Evolutionary conservation across 2,888 invertebrate genomes (phyloP).

Genomic region (Dioctria rufipes): DNA sequence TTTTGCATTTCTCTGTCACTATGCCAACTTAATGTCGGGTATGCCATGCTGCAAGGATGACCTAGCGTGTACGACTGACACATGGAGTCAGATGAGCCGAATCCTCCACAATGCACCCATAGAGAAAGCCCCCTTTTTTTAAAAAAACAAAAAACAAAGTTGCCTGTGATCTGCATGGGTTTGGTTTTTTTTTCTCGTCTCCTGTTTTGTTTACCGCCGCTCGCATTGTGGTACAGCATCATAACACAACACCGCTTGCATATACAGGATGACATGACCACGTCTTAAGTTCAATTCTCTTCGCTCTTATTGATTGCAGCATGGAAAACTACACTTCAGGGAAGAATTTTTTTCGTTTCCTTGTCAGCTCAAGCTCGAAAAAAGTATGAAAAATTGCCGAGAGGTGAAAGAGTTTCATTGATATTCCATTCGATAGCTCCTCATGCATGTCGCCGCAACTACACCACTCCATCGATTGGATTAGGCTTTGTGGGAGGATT

Average conservation of each 20-base stretch:
- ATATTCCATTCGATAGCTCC: too few relatives aligned
- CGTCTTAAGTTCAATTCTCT: background rate
- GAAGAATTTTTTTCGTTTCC: background rate
- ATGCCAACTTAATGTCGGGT: conserved; percentile 26
- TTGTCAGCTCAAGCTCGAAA: background rate
- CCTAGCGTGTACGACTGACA: conserved; percentile 3
- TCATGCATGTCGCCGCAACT: background rate
- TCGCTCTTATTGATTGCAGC: background rate
- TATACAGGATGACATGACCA: background rate
- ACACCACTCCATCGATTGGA: background rate
- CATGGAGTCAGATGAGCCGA: background rate
- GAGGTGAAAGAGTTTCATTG: background rate
- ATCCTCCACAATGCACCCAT: background rate
- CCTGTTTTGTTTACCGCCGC: background rate
- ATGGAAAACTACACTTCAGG: background rate
- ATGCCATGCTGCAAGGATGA: background rate
- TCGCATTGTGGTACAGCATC: background rate
- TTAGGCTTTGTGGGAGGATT: background rate
- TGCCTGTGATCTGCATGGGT: background rate
- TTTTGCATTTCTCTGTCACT: conserved; percentile 45
- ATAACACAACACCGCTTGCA: background rate
- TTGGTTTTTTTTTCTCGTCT: background rate
- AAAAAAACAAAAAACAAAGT: background rate
- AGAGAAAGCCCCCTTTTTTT: background rate
- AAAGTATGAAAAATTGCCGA: background rate